These are phyloP conservation scores for Phrynocephalus vlangalii DNA, from an alignment of 2,797 vertebrate genomes.

Conservation along the genomic window DNA sequence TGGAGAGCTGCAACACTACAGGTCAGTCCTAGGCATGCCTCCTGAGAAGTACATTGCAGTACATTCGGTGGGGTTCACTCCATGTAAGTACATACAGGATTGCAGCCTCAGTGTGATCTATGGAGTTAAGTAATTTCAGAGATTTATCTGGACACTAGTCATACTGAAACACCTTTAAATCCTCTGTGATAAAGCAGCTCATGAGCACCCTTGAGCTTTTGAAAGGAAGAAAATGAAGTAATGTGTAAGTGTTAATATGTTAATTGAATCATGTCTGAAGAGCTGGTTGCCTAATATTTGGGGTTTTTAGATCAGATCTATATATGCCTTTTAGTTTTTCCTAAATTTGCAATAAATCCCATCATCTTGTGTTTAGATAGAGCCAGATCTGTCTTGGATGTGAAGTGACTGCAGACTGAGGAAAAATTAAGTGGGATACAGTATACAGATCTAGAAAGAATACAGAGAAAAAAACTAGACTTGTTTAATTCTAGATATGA, in stretches of 20 bases:
- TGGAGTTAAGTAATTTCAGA: background rate
- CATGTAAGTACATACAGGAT: background rate
- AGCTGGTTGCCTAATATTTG: background rate
- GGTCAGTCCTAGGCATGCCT: background rate
- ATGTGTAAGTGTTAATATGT: background rate
- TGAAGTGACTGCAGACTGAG: too few species aligned
- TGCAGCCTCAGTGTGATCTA: background rate
- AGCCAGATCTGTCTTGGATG: background rate
- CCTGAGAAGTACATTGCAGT: background rate
- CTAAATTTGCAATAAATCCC: too few species aligned
- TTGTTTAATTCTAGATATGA: too few species aligned
- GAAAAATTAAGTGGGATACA: too few species aligned
- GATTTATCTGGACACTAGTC: background rate
- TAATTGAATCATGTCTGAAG: background rate
- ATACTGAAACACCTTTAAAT: background rate
- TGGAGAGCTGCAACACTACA: background rate
- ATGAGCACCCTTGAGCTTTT: background rate
- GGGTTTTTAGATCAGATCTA: background rate
- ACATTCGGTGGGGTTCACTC: background rate
- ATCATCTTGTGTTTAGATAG: too few species aligned
- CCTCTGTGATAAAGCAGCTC: background rate
- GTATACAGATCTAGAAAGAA: too few species aligned
- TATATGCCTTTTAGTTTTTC: too few species aligned
- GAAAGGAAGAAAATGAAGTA: background rate
- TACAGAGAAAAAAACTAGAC: too few species aligned